phyloP scores from a whole-genome alignment of 2,797 vertebrate species.

The Eulemur rubriventer region DNA sequence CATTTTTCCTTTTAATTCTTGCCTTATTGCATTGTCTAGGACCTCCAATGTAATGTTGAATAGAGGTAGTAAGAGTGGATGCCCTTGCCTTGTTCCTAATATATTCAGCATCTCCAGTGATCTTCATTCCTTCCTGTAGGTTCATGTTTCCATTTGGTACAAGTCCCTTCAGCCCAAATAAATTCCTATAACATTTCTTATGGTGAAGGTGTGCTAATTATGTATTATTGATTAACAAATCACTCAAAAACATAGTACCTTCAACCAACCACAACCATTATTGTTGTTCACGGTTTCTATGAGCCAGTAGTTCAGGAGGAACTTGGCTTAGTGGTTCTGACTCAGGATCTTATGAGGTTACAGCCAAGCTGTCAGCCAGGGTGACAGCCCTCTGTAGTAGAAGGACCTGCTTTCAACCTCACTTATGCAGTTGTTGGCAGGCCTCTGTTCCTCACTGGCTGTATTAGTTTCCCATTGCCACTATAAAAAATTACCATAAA shows the following conservation, averaged over 20 bases:
- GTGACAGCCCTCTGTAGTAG: not conserved
- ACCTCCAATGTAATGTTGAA: not conserved
- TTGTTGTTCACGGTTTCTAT: not conserved
- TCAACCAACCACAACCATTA: too few species aligned
- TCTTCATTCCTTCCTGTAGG: not conserved
- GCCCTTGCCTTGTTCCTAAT: not conserved
- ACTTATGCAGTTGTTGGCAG: not conserved
- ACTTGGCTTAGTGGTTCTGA: not conserved
- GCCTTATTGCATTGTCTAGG: not conserved
- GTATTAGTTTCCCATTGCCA: not conserved
- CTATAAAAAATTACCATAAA: not conserved
- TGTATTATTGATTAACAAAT: not conserved
- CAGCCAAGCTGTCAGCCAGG: not conserved
- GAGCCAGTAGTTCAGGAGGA: not conserved
- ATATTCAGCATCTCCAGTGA: not conserved
- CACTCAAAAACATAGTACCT: not conserved
- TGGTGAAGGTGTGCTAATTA: not conserved
- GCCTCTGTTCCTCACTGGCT: not conserved
- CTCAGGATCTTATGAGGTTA: not conserved
- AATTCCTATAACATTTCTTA: not conserved
- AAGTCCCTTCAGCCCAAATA: not conserved
- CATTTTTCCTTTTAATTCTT: not conserved
- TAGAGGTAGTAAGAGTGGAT: not conserved
- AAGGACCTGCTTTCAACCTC: not conserved
- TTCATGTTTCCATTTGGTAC: not conserved